Base-by-base conservation (phyloP, 1,140 invertebrate species). In the Ceratina japonica region DNA sequence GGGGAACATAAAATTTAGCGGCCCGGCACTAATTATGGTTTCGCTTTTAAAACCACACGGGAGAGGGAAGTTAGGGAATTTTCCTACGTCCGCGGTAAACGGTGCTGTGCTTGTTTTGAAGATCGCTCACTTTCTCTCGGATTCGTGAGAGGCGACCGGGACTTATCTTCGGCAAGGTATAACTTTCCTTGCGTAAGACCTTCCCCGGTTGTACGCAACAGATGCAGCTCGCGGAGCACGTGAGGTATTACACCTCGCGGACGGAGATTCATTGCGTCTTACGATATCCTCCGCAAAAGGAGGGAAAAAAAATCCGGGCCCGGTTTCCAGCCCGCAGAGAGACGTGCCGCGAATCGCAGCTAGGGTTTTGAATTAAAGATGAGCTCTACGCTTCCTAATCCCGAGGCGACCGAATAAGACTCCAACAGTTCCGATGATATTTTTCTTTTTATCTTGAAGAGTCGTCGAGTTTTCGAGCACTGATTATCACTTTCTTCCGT, bases 121-220 rank as follows among this genome's bases (percentile, higher is more conserved):
- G 64, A 76, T 69, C 20, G 22, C 51, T 70, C 51, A 80, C 59
- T 77, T 78, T 80, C 73, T 71, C 74, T 70, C 27, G 52, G 54
- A 78, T 68, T 59, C 51, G 59, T 31, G 64, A 70, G 51, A 44
- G 61, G 58, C 15, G 61, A 59, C 31, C 2, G 52, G 31, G 52
- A n/a, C 58, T 66, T 66, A 75, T 74, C 72, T 79, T 75, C 22
- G 70, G 18, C 2, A 61, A 59, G 71, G 63, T 66, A 56, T n/a
- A 44, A 66, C 62, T 79, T 79, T 79, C 77, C 63, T 79, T 73
- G 77, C 77, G 77, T 75, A 74, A 75, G 59, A 79, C 52, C 54
- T 20, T 22, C n/a, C n/a, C n/a, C n/a, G 20, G 63, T 37, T 59
- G 31, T 66, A 79, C 63, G 70, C 63, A 75, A 74, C 63, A 16